Base-by-base conservation (phyloP, 2,113 vertebrate species). In the Bombycilla garrulus region DNA sequence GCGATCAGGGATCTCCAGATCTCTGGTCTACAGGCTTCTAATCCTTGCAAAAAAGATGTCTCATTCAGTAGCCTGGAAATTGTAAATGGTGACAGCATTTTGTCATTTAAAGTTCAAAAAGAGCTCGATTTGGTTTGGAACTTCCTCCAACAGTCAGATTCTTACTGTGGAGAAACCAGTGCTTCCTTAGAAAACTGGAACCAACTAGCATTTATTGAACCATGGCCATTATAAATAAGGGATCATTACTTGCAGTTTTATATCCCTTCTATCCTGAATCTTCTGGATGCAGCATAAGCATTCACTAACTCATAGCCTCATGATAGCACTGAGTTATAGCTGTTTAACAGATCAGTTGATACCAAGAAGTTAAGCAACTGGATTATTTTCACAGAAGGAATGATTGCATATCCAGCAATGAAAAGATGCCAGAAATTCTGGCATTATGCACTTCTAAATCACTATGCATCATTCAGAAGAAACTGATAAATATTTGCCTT, bases 341-440 rank as follows among this genome's bases (percentile, higher is more conserved):
- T 96, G 36, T 92, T 93, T 88, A 74, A 78, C 60, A 81, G 42
- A 61, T 23, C 78, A 31, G 65, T 47, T 88, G 58, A 69, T 72
- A 96, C 12, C 81, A 77, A 83, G 71, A 93, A 72, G 47, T 71
- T 67, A 78, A 92, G 60, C n/a, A 73, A 84, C n/a, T 60, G 64
- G 33, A 11, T 88, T 96, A 70, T 92, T 90, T 94, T 92, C 82
- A 81, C 48, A 56, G 60, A 95, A 67, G 40, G 60, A 95, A 64
- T 64, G 47, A 56, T n/a, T 81, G 71, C 51, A 81, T 28, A 88
- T n/a, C 24, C 64, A 81, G 67, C 25, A 57, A 69, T 51, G 51
- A 92, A 92, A 94, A 77, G 35, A 73, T 73, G 38, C 51, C 81
- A 96, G 56, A 62, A 93, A 60, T 86, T 88, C 50, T 61, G n/a